Conservation (phyloP, 2,888 invertebrate species). For the Drosophila borborema region DNA sequence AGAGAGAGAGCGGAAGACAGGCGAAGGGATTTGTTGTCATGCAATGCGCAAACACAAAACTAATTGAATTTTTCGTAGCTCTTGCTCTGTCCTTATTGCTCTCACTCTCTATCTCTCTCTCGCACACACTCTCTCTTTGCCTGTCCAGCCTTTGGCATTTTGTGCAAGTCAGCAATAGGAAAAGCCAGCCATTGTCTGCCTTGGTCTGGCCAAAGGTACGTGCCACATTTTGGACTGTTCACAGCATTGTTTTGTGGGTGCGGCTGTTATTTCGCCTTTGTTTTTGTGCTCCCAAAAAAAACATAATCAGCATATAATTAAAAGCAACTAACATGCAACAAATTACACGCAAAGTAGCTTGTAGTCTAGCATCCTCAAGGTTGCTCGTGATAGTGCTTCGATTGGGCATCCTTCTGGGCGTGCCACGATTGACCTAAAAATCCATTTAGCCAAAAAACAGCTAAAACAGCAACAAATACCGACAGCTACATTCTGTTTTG, state of each 20-base stretch:
- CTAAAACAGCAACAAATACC: neutral
- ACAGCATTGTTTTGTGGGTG: slow-evolving; percentile 41
- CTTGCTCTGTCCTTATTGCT: slow-evolving; percentile 10
- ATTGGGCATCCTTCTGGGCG: slow-evolving; percentile 37
- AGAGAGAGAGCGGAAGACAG: neutral
- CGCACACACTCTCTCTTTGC: neutral
- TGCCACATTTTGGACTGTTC: slow-evolving; percentile 74
- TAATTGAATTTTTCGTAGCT: slow-evolving; percentile 73
- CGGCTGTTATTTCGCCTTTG: slow-evolving; percentile 21
- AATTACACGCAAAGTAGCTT: slow-evolving; percentile 74
- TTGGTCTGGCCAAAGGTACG: slow-evolving; percentile 46
- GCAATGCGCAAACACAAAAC: slow-evolving; percentile 80
- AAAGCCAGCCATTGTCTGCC: slow-evolving; percentile 58
- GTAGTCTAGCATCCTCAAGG: slow-evolving; percentile 57
- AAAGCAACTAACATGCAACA: slow-evolving; percentile 78
- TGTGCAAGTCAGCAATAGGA: slow-evolving; percentile 71
- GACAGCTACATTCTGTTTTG: slow-evolving; percentile 17
- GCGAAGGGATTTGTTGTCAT: slow-evolving; percentile 66
- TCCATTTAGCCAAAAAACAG: slow-evolving; percentile 32
- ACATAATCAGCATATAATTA: slow-evolving; percentile 79
- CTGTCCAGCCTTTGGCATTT: slow-evolving; percentile 48
- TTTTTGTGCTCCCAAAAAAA: slow-evolving; percentile 31
- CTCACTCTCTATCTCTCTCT: neutral
- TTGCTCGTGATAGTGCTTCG: slow-evolving; percentile 37
- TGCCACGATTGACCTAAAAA: slow-evolving; percentile 65